A percentile compares a stretch with the other conserved stretches of the same genome.
phyloP scores from a whole-genome alignment of 2,113 vertebrate genomes.

The Stegostoma tigrinum region DNA sequence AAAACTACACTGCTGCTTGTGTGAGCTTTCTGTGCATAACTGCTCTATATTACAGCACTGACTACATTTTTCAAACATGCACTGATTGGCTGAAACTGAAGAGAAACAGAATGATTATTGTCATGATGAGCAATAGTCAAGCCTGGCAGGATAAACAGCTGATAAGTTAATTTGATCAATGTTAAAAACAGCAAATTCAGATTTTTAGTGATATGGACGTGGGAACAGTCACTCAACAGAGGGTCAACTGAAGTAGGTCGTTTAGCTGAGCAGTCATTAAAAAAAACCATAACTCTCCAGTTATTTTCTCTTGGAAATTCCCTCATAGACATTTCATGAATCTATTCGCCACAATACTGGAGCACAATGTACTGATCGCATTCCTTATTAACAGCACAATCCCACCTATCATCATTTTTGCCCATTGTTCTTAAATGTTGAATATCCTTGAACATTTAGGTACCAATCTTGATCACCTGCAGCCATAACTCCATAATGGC shows the following conservation, averaged over 20 bases:
- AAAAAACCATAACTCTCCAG: too few species aligned
- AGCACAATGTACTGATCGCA: too few species aligned
- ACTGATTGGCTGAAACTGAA: background rate
- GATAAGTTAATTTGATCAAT: background rate
- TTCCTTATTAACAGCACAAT: too few species aligned
- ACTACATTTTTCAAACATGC: background rate
- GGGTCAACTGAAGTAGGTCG: background rate
- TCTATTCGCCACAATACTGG: too few species aligned
- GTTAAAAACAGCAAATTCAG: background rate
- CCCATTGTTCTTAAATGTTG: too few species aligned
- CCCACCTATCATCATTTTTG: too few species aligned
- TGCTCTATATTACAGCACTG: background rate
- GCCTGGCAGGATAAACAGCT: background rate
- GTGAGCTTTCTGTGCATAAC: background rate
- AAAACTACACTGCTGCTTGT: background rate
- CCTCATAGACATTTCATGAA: too few species aligned
- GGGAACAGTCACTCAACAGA: background rate
- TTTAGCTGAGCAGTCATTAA: background rate
- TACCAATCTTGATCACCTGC: too few species aligned
- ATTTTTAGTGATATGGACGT: background rate
- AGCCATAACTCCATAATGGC: too few species aligned
- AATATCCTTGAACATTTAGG: too few species aligned
- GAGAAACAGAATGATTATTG: too few species aligned
- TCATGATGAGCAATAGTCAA: background rate
- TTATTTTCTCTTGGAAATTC: too few species aligned